Evolutionary conservation across 2,888 invertebrate species (phyloP), one percentile per base, ranked within the genome.

Genomic region (Chrysopilus asiliformis): DNA sequence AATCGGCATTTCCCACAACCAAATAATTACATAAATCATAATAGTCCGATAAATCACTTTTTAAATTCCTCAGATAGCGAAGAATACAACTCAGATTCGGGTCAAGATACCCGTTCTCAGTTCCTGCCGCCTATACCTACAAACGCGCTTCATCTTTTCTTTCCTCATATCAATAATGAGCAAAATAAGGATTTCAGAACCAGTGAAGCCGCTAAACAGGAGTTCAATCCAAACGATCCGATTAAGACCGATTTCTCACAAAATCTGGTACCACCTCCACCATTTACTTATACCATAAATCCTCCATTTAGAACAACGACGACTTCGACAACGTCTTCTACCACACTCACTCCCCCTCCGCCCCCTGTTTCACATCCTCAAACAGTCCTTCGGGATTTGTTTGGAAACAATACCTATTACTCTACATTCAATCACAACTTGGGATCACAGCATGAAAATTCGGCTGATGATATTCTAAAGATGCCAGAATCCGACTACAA

Each of bases 61-160:
- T n/a, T n/a, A n/a, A n/a, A n/a, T n/a, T n/a, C n/a, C n/a, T n/a
- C n/a, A n/a, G n/a, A n/a, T n/a, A n/a, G n/a, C n/a, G n/a, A n/a
- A n/a, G n/a, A n/a, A n/a, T n/a, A n/a, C n/a, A n/a, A n/a, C n/a
- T n/a, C n/a, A n/a, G n/a, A n/a, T n/a, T n/a, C n/a, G n/a, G n/a
- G n/a, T n/a, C n/a, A n/a, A n/a, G n/a, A n/a, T n/a, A n/a, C n/a
- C n/a, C n/a, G n/a, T 17, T 15, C 25, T 2, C 36, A 36, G 10
- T 9, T 15, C 4, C 32, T 41, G 13, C 45, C 45, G 18, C 41
- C 36, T 12, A 34, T 44, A 13, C 41, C 43, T 12, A 39, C 44
- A 24, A 44, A 42, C 22, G 42, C 42, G 8, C 32, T 44, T 7
- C 40, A 36, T 6, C 45, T 41, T 32, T 43, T 43, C 25, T 43